Evolutionary conservation across 2,113 vertebrate species (phyloP), one percentile per base, ranked within the genome.

Genomic region (Barnardius zonarius): DNA sequence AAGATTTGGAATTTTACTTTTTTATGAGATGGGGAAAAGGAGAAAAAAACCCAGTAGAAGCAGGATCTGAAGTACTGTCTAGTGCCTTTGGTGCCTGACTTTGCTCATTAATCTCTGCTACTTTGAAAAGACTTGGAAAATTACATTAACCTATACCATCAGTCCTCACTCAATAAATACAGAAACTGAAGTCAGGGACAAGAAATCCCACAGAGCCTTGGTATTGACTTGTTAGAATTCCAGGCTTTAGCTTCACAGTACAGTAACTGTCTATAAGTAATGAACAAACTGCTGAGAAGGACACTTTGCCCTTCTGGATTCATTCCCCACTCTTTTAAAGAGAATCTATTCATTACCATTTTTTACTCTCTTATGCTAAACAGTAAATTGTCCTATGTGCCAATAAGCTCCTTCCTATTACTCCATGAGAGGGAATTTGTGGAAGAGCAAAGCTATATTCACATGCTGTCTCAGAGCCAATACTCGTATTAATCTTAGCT

Each of bases 51-150:
- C 39, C 23, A 0, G 17, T 15, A 79, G 52, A 69, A 80, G 49
- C 17, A 33, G 54, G 69, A 11, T 77, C 74, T 44, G 81, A 75
- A 95, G 80, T 81, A 51, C 27, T 43, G 63, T 88, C n/a, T 31
- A 27, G n/a, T 49, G 57, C 92, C 48, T 96, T 98, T 97, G 89
- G 93, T 96, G 93, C 94, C 79, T 92, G 94, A 97, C 98, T 95
- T 98, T 97, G 96, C 95, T 97, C 96, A 93, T 98, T 98, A 98
- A 98, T 98, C 97, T 98, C 90, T 30, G 79, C 92, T 92, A 94
- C 96, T 97, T 97, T 95, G 94, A 95, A 87, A 90, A 92, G 88
- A 63, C 90, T 95, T 90, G 84, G 94, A 98, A 98, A 98, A 98
- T 98, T 94, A 95, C 97, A 98, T 96, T 98, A 95, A 92, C 91